phyloP scores from a whole-genome alignment of 2,888 invertebrate species.

The Prosapia bicincta region DNA sequence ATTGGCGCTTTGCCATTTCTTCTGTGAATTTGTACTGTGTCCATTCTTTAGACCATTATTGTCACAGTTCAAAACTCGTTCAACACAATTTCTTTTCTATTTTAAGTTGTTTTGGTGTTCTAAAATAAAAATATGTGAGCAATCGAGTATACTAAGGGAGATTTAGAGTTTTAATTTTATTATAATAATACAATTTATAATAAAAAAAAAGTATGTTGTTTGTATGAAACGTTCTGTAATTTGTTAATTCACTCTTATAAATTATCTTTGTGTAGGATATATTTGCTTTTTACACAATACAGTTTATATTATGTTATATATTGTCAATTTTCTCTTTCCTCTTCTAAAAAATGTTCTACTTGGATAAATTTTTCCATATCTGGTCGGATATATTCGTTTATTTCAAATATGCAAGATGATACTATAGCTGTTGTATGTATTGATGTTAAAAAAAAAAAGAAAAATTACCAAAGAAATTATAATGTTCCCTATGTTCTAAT shows the following conservation, averaged over 20 bases:
- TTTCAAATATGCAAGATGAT: not conserved
- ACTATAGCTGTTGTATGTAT: constrained; percentile 12
- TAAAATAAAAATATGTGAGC: constrained; percentile 23
- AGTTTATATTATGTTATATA: not conserved
- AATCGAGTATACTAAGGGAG: constrained; percentile 24
- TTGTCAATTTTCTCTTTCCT: not conserved
- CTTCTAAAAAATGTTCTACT: not conserved
- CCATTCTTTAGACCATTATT: constrained; percentile 22
- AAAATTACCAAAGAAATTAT: constrained; percentile 8
- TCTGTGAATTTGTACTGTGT: constrained; percentile 30
- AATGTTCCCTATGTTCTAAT: constrained; percentile 14
- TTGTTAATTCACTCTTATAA: constrained; percentile 24
- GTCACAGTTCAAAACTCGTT: constrained; percentile 14
- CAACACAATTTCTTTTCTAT: constrained; percentile 16
- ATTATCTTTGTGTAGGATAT: not conserved
- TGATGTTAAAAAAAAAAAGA: constrained; percentile 10
- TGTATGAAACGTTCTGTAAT: constrained; percentile 28
- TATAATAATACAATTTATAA: constrained; percentile 19
- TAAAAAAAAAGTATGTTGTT: constrained; percentile 21
- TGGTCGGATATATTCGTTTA: not conserved
- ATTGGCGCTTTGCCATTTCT: constrained; percentile 29
- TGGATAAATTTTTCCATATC: not conserved
- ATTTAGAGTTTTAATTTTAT: constrained; percentile 18
- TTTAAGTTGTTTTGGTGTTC: constrained; percentile 22
- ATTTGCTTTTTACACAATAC: not conserved